Conservation (phyloP, 2,113 vertebrate genomes). For the Conger conger region DNA sequence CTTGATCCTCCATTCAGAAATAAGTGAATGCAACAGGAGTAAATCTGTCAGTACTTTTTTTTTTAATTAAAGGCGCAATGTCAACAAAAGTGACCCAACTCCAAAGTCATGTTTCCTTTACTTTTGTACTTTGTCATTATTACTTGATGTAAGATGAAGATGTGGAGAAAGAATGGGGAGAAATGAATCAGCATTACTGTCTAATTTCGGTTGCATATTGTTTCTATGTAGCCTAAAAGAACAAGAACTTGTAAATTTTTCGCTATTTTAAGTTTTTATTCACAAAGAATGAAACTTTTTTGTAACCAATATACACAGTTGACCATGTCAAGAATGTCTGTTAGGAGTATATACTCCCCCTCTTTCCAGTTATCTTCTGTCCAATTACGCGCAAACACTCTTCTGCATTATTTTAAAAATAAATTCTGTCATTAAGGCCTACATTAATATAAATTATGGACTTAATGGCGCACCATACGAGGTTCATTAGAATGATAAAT, state of each 20-base stretch:
- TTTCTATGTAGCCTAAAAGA: too few species aligned
- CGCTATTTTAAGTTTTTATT: too few species aligned
- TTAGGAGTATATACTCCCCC: not conserved
- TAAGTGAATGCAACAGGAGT: not conserved
- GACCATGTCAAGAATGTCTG: not conserved
- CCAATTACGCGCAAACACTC: not conserved
- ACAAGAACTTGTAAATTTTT: too few species aligned
- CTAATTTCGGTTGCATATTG: too few species aligned
- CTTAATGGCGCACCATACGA: not conserved
- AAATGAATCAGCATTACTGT: too few species aligned
- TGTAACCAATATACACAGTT: too few species aligned
- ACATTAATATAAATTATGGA: slow-evolving; percentile 15
- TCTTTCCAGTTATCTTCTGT: not conserved
- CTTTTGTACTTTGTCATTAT: not conserved
- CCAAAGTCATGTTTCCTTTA: not conserved
- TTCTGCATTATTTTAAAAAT: not conserved
- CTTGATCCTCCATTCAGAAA: slow-evolving; percentile 9
- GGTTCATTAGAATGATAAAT: slow-evolving; percentile 15
- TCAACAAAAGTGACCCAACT: not conserved
- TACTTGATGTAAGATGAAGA: too few species aligned
- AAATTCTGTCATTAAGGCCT: not conserved
- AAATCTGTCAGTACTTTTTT: slow-evolving; percentile 19
- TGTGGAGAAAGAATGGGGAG: too few species aligned
- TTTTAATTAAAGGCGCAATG: not conserved
- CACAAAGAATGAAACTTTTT: too few species aligned